A percentile compares a stretch with the other conserved stretches of the same genome.
These are phyloP conservation scores for Shargacucullia verbasci DNA, from an alignment of 2,888 invertebrate genomes.

Conservation along the genomic window DNA sequence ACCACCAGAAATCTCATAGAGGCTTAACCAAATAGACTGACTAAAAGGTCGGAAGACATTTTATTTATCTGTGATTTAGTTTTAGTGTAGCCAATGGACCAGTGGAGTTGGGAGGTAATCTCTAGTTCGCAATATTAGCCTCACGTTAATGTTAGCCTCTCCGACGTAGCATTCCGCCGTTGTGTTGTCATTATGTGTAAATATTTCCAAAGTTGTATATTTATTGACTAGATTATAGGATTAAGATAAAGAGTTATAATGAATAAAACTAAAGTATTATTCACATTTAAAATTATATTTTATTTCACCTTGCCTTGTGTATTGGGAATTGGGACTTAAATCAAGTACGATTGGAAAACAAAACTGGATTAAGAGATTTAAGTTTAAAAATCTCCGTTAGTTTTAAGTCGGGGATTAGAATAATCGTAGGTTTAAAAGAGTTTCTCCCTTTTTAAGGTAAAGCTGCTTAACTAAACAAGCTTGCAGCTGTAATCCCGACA, in stretches of 20 bases:
- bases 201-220: slow-evolving; percentile 85
- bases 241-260: slow-evolving; percentile 77
- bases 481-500: not conserved
- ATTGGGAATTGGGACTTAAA: slow-evolving; percentile 12
- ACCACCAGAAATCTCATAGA: slow-evolving; percentile 53
- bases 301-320: slow-evolving; percentile 62
- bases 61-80: slow-evolving; percentile 86
- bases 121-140: slow-evolving; percentile 70
- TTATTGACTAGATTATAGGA: slow-evolving; percentile 79
- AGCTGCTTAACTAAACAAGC: slow-evolving; percentile 4
- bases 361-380: slow-evolving; percentile 12
- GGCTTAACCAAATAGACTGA: slow-evolving; percentile 60
- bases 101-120: slow-evolving; percentile 71
- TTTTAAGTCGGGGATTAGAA: slow-evolving; percentile 22
- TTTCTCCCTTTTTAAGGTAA: slow-evolving; percentile 9
- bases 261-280: slow-evolving; percentile 78
- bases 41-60: slow-evolving; percentile 59
- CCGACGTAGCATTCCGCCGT: slow-evolving; percentile 74
- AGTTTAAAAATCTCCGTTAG: slow-evolving; percentile 12
- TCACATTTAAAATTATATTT: slow-evolving; percentile 64
- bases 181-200: slow-evolving; percentile 74
- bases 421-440: slow-evolving; percentile 27
- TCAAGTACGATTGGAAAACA: slow-evolving; percentile 5
- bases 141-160: slow-evolving; percentile 35
- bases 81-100: slow-evolving; percentile 73